Conservation (phyloP, 2,797 vertebrate genomes). For the Parotocinclus haroldoi region DNA sequence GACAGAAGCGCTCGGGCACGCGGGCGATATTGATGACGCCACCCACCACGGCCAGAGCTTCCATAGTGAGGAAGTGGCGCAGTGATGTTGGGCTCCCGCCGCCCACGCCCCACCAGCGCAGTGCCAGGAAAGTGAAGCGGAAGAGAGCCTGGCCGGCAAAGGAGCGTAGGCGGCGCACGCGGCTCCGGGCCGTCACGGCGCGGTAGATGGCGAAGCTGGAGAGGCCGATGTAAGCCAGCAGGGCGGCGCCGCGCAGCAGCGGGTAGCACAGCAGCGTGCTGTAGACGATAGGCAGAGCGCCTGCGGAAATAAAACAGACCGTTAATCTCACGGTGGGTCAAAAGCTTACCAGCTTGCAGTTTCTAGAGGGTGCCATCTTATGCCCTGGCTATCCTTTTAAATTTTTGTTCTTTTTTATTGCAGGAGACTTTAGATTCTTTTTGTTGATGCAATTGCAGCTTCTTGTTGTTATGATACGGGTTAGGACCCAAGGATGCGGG, state of each 20-base stretch:
- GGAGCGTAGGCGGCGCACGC: slow-evolving; percentile 73
- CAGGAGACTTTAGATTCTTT: no score
- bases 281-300: slow-evolving; percentile 90
- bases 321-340: no score
- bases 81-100: slow-evolving; percentile 84
- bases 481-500: no score
- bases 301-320: slow-evolving; percentile 55
- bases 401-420: no score
- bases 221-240: slow-evolving; percentile 80
- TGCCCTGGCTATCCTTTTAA: no score
- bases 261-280: slow-evolving; percentile 87
- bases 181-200: slow-evolving; percentile 83
- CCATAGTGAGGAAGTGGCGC: slow-evolving; percentile 87
- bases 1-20: slow-evolving; percentile 86
- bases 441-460: no score
- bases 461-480: no score
- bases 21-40: slow-evolving; percentile 88
- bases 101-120: slow-evolving; percentile 81
- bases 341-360: no score
- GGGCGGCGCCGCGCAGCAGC: slow-evolving; percentile 75
- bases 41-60: slow-evolving; percentile 83
- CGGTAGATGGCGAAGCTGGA: slow-evolving; percentile 86
- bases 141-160: slow-evolving; percentile 88
- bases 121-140: slow-evolving; percentile 86
- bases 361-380: no score